These are phyloP conservation scores for Arizona elegans DNA, from an alignment of 2,113 vertebrate genomes.

Conservation along the genomic window DNA sequence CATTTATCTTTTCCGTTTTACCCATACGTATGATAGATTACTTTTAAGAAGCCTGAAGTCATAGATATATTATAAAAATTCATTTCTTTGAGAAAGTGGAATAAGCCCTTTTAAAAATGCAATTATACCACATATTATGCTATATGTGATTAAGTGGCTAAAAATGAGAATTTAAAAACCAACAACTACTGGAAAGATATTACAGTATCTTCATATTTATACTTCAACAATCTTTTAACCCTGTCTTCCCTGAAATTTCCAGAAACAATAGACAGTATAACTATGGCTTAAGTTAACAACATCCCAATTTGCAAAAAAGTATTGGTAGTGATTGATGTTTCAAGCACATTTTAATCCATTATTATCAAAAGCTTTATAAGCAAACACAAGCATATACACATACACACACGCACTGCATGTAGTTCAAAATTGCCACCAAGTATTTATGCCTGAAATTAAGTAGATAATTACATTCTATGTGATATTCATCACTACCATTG, in stretches of 20 bases:
- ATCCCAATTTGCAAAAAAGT: background rate
- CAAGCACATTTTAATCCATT: background rate
- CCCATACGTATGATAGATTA: conserved; percentile 32
- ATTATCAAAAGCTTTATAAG: background rate
- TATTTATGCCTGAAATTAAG: background rate
- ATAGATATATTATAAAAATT: conserved; percentile 31
- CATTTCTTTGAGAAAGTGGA: conserved; percentile 15
- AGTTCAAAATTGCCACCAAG: no score
- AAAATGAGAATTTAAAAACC: conserved; percentile 1
- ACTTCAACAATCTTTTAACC: background rate
- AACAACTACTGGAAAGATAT: background rate
- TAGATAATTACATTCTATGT: background rate
- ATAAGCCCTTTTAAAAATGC: background rate
- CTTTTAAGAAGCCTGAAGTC: conserved; percentile 17
- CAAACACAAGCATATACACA: background rate
- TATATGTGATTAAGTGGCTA: background rate
- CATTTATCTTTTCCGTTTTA: conserved; percentile 21
- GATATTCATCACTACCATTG: background rate
- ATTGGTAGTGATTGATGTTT: background rate
- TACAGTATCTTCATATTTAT: background rate
- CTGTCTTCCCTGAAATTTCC: conserved; percentile 25
- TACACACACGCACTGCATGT: no score
- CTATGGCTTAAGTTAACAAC: conserved; percentile 3
- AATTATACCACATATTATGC: background rate
- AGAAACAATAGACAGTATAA: conserved; percentile 22